Evolutionary conservation across 2,888 invertebrate species (phyloP).

Genomic region (Apoderus coryli): DNA sequence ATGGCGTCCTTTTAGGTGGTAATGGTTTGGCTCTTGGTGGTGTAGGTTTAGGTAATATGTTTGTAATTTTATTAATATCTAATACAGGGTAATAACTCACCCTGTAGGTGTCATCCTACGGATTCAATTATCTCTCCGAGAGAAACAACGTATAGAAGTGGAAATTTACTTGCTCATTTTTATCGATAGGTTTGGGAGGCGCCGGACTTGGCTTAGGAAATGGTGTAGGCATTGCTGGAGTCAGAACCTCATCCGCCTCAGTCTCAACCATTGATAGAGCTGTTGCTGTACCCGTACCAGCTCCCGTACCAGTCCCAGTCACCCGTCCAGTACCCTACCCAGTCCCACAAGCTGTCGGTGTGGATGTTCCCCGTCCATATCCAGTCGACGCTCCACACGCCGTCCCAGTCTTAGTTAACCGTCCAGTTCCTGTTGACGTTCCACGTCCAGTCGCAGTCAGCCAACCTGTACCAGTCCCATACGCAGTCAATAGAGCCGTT

Average conservation of each 20-base stretch:
- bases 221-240: not conserved
- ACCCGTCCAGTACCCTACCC: slow-evolving; percentile 28
- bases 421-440: slow-evolving; percentile 25
- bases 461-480: slow-evolving; percentile 22
- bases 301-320: slow-evolving; percentile 32
- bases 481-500: slow-evolving; percentile 22
- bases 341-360: slow-evolving; percentile 27
- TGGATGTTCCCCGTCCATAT: slow-evolving; percentile 35
- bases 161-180: no score
- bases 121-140: no score
- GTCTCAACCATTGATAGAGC: slow-evolving; percentile 32
- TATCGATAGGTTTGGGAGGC: no score
- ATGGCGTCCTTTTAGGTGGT: no score
- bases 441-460: slow-evolving; percentile 25
- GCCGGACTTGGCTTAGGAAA: no score
- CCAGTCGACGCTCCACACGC: slow-evolving; percentile 22
- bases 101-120: no score
- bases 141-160: no score
- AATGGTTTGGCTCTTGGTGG: no score
- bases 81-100: no score
- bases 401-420: slow-evolving; percentile 37
- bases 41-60: no score
- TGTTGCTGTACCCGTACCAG: slow-evolving; percentile 32
- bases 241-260: slow-evolving; percentile 22
- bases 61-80: no score